phyloP scores from a whole-genome alignment of 2,888 invertebrate species.

The Pyrochroa serraticornis region DNA sequence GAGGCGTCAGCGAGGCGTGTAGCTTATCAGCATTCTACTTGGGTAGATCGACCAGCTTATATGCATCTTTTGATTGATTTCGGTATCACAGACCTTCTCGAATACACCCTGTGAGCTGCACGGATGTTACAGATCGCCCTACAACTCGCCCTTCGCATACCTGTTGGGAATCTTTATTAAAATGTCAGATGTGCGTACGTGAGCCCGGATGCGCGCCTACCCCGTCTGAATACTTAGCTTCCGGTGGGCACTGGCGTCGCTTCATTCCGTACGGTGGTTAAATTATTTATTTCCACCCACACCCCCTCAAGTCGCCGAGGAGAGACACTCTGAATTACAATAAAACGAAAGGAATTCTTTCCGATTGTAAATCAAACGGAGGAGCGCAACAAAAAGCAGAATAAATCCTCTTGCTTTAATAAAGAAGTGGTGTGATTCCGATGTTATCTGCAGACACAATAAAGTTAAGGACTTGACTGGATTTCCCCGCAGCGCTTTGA shows the following conservation, averaged over 20 bases:
- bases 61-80: constrained; percentile 44
- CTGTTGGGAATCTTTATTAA: constrained; percentile 40
- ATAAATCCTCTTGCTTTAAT: constrained; percentile 22
- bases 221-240: constrained; percentile 16
- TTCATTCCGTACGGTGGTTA: constrained; percentile 2
- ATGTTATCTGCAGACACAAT: constrained; percentile 26
- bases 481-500: constrained; percentile 18
- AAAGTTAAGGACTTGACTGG: constrained; percentile 24
- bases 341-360: constrained; percentile 6
- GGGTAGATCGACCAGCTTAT: constrained; percentile 31
- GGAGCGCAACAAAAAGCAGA: constrained; percentile 15
- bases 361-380: constrained; percentile 20
- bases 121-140: constrained; percentile 19
- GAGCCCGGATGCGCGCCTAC: constrained; percentile 17
- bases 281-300: constrained; percentile 13
- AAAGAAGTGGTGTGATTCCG: constrained; percentile 25
- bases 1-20: constrained; percentile 8
- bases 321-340: constrained; percentile 8
- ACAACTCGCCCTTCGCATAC: constrained; percentile 29
- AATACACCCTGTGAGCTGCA: neutral
- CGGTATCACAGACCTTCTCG: constrained; percentile 23
- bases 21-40: constrained; percentile 29
- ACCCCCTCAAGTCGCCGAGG: neutral
- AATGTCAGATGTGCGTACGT: constrained; percentile 32
- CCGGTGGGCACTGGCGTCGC: neutral